These are phyloP conservation scores for Vidua macroura DNA, from an alignment of 2,113 vertebrate species.

Conservation along the genomic window DNA sequence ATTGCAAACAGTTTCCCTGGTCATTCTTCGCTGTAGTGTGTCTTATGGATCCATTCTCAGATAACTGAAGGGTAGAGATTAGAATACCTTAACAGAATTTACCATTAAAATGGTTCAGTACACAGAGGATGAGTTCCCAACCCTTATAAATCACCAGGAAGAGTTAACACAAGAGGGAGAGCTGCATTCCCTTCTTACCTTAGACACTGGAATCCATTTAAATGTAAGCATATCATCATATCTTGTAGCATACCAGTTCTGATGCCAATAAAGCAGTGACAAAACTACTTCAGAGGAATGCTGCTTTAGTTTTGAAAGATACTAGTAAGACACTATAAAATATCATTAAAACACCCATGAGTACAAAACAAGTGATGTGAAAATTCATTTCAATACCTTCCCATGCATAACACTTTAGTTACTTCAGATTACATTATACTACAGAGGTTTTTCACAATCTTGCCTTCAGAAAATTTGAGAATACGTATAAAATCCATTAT, in stretches of 20 bases:
- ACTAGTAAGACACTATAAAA: neutral
- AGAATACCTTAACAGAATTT: neutral
- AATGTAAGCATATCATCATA: neutral
- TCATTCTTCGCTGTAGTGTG: neutral
- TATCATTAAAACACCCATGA: neutral
- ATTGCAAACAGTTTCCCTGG: neutral
- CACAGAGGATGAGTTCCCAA: neutral
- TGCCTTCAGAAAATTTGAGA: slow-evolving; percentile 18
- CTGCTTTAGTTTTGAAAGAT: neutral
- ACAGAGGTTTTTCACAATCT: neutral
- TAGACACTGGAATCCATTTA: neutral
- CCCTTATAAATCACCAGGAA: neutral
- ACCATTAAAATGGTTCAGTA: neutral
- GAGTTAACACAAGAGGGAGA: neutral
- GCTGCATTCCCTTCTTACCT: neutral
- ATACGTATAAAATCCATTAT: neutral
- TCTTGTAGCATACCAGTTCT: neutral
- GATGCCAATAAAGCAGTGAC: neutral
- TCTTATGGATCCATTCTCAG: neutral
- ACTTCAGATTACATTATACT: neutral
- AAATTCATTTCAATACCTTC: slow-evolving; percentile 20
- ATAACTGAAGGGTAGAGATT: neutral
- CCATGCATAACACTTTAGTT: neutral
- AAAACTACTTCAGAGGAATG: neutral
- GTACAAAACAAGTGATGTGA: neutral